Evolutionary conservation across 2,888 invertebrate genomes (phyloP).

Genomic region (Archaeoteleia sp.): DNA sequence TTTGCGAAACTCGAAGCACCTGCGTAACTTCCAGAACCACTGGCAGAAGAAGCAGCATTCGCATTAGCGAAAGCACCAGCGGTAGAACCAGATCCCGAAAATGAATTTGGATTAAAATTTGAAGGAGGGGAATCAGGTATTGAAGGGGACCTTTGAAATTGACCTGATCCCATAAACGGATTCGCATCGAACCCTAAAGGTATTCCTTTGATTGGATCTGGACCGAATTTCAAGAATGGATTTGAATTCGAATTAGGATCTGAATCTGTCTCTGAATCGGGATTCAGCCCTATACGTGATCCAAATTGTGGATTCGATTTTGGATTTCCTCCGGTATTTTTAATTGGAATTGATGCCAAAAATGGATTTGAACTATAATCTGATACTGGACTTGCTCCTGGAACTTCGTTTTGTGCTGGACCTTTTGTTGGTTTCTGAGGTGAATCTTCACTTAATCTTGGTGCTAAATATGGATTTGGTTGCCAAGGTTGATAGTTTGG

Average conservation of each 20-base stretch:
- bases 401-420: slow-evolving; percentile 24
- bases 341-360: slow-evolving; percentile 28
- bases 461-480: slow-evolving; percentile 8
- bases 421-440: slow-evolving; percentile 16
- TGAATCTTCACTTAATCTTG: slow-evolving; percentile 17
- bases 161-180: slow-evolving; percentile 38
- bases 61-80: not conserved
- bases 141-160: slow-evolving; percentile 31
- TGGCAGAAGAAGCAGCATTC: slow-evolving; percentile 2
- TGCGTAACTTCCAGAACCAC: slow-evolving; percentile 12
- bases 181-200: slow-evolving; percentile 33
- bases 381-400: slow-evolving; percentile 21
- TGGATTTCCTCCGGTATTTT: slow-evolving; percentile 12
- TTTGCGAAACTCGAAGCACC: slow-evolving; percentile 19
- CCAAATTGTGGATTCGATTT: slow-evolving; percentile 9
- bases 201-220: slow-evolving; percentile 31
- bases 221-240: slow-evolving; percentile 27
- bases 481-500: slow-evolving; percentile 15
- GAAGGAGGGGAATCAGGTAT: slow-evolving; percentile 11
- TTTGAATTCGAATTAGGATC: slow-evolving; percentile 13
- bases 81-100: not conserved
- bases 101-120: not conserved
- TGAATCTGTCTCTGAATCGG: slow-evolving; percentile 11
- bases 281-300: slow-evolving; percentile 1
- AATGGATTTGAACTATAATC: slow-evolving; percentile 46